Evolutionary conservation across 2,888 invertebrate species (phyloP).

Genomic region (Axea sp.): DNA sequence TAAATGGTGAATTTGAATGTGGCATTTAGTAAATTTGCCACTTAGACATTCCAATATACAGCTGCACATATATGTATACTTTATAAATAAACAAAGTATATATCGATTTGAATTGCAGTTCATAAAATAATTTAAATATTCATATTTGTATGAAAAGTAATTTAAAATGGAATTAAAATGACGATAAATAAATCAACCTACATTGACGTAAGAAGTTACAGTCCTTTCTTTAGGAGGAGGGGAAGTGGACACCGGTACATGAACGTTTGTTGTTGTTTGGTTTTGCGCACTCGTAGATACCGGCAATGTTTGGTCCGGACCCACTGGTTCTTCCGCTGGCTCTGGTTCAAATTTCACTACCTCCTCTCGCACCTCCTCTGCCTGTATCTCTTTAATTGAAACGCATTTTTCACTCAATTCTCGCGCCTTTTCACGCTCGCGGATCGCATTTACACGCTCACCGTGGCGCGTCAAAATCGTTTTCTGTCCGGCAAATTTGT

Average conservation of each 20-base stretch:
- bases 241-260: conserved; percentile 79
- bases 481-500: conserved; percentile 66
- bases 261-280: conserved; percentile 76
- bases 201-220: conserved; percentile 84
- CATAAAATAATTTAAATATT: conserved; percentile 10
- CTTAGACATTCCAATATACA: too few species aligned
- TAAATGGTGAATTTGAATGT: too few species aligned
- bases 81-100: too few species aligned
- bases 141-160: too few species aligned
- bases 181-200: conserved; percentile 75
- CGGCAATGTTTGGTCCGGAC: conserved; percentile 81
- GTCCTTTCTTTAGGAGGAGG: conserved; percentile 82
- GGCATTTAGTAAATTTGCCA: too few species aligned
- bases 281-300: conserved; percentile 78
- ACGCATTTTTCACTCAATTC: conserved; percentile 75
- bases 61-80: too few species aligned
- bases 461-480: conserved; percentile 74
- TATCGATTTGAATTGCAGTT: too few species aligned
- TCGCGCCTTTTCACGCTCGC: conserved; percentile 67
- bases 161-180: too few species aligned
- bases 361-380: conserved; percentile 75
- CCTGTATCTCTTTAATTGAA: conserved; percentile 75
- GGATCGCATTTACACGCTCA: conserved; percentile 68
- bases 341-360: conserved; percentile 80
- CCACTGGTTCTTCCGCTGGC: conserved; percentile 81